Evolutionary conservation across 2,797 vertebrate genomes (phyloP).

Genomic region (Hybognathus amarus): DNA sequence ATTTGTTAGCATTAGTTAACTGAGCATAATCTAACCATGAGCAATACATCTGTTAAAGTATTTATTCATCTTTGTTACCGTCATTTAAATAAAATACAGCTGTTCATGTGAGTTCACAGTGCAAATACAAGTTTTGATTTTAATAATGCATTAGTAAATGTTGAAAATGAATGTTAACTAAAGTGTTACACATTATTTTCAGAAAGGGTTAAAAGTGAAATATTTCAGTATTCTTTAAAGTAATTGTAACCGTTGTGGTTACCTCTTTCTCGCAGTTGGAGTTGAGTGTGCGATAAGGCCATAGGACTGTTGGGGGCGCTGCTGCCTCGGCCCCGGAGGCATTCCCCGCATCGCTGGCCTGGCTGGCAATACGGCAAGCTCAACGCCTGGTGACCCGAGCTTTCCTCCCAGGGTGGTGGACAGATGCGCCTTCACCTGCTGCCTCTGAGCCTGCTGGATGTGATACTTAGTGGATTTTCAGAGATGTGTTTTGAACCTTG

Average conservation of each 20-base stretch:
- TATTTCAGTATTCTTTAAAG: background rate
- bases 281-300: conserved; percentile 96
- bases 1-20: no score
- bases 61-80: no score
- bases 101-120: no score
- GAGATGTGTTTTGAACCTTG: conserved; percentile 97
- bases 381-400: conserved; percentile 91
- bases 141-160: background rate
- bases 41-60: no score
- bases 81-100: no score
- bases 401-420: conserved; percentile 88
- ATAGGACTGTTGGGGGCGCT: conserved; percentile 99
- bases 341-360: conserved; percentile 92
- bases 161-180: background rate
- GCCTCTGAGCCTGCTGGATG: conserved; percentile 96
- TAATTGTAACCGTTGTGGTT: conserved; percentile 38
- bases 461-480: conserved; percentile 99
- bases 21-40: no score
- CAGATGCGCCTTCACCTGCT: conserved; percentile 98
- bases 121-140: no score
- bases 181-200: background rate
- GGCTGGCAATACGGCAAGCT: conserved; percentile 94
- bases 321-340: conserved; percentile 93
- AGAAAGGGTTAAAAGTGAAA: background rate
- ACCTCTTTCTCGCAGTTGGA: conserved; percentile 99